These are phyloP conservation scores for Phylloscopus collybita DNA, from an alignment of 2,797 vertebrate species.

Conservation along the genomic window DNA sequence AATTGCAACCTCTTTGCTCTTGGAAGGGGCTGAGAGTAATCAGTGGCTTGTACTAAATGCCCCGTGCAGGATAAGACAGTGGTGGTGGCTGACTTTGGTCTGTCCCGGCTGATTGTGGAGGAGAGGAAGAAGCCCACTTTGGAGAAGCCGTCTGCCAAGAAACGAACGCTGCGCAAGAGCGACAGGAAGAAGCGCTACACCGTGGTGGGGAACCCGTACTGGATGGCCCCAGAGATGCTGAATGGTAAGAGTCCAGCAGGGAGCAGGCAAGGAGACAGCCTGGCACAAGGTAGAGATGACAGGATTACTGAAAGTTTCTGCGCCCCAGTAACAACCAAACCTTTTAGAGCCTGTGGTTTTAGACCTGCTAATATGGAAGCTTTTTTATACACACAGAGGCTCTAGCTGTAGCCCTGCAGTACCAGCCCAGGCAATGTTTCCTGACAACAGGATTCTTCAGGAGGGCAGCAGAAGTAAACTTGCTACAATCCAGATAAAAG, in stretches of 20 bases:
- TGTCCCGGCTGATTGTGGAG: constrained; percentile 90
- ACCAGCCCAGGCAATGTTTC: background rate
- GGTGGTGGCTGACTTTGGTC: constrained; percentile 93
- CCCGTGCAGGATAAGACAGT: constrained; percentile 87
- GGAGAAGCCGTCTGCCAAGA: constrained; percentile 87
- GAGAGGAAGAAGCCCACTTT: constrained; percentile 85
- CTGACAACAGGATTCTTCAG: background rate
- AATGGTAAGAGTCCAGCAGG: constrained; percentile 81
- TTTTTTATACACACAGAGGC: background rate
- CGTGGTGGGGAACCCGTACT: constrained; percentile 94
- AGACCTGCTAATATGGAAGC: background rate
- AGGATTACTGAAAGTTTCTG: background rate
- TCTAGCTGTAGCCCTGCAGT: background rate
- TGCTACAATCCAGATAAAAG: background rate
- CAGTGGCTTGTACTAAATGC: background rate
- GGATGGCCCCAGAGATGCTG: constrained; percentile 98
- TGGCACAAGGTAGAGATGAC: background rate
- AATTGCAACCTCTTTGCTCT: background rate
- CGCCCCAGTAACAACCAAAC: background rate
- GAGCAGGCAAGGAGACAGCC: background rate
- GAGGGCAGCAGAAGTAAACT: background rate
- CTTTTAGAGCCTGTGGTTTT: background rate
- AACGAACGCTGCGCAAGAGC: constrained; percentile 84
- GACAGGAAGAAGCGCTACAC: constrained; percentile 94
- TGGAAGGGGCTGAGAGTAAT: background rate